phyloP scores from a whole-genome alignment of 2,888 invertebrate species.

The Eledona agricola region DNA sequence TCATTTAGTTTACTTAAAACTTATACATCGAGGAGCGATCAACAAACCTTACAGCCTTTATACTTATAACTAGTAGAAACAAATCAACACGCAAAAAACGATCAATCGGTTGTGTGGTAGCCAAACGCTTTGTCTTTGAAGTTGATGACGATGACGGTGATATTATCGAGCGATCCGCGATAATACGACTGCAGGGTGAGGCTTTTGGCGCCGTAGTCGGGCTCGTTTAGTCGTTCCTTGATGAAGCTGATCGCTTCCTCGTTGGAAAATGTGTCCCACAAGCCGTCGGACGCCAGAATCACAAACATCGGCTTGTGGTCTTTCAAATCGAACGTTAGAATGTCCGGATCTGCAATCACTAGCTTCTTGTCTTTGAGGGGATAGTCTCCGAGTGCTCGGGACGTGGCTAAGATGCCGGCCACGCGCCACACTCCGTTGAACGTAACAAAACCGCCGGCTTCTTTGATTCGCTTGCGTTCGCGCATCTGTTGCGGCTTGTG shows the following conservation, averaged over 20 bases:
- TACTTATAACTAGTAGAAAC: constrained; percentile 8
- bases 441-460: constrained; percentile 94
- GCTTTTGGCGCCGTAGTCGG: constrained; percentile 90
- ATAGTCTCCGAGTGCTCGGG: constrained; percentile 93
- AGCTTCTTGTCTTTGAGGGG: constrained; percentile 93
- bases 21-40: constrained; percentile 24
- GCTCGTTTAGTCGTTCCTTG: constrained; percentile 84
- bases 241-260: constrained; percentile 93
- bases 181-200: constrained; percentile 90
- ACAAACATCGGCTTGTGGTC: constrained; percentile 90
- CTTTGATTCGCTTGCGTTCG: constrained; percentile 90
- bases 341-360: constrained; percentile 95
- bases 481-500: constrained; percentile 97
- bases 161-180: constrained; percentile 93
- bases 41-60: constrained; percentile 43
- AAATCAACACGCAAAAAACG: constrained; percentile 4
- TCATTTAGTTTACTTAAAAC: constrained; percentile 1
- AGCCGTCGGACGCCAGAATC: constrained; percentile 92
- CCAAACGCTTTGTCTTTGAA: constrained; percentile 68
- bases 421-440: constrained; percentile 97
- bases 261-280: constrained; percentile 96
- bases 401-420: constrained; percentile 93
- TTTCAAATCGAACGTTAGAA: constrained; percentile 86
- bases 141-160: constrained; percentile 91
- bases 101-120: constrained; percentile 35